phyloP scores from a whole-genome alignment of 1,140 invertebrate genomes.

The Drosophila truncata region DNA sequence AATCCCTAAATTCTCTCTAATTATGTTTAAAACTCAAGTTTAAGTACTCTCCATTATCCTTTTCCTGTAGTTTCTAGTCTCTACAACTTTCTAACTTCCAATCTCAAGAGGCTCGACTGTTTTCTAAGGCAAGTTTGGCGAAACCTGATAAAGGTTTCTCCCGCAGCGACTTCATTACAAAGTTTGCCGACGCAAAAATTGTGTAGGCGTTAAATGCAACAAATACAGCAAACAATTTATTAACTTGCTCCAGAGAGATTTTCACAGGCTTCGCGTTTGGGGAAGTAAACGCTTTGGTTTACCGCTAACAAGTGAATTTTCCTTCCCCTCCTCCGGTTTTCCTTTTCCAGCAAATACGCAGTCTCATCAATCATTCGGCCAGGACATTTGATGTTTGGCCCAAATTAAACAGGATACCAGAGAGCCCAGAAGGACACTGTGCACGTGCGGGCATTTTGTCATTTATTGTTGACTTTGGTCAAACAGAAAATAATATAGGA shows the following conservation, averaged over 20 bases:
- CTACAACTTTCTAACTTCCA: neutral
- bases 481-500: slow-evolving; percentile 43
- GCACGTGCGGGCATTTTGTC: slow-evolving; percentile 48
- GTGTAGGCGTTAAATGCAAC: slow-evolving; percentile 50
- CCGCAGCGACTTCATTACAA: slow-evolving; percentile 52
- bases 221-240: slow-evolving; percentile 54
- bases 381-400: slow-evolving; percentile 46
- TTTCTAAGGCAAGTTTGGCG: neutral
- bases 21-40: neutral
- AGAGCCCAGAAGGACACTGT: neutral
- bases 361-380: slow-evolving; percentile 64
- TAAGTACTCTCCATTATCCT: neutral
- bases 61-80: neutral
- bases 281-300: slow-evolving; percentile 46
- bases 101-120: slow-evolving; percentile 3
- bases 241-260: slow-evolving; percentile 44
- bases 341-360: slow-evolving; percentile 3
- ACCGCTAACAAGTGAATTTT: slow-evolving; percentile 71
- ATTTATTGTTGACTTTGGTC: slow-evolving; percentile 52
- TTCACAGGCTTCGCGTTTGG: slow-evolving; percentile 28
- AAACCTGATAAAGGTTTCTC: slow-evolving; percentile 44
- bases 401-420: slow-evolving; percentile 33
- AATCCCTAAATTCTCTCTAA: neutral
- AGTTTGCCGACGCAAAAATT: slow-evolving; percentile 34
- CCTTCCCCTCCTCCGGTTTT: neutral